phyloP scores from a whole-genome alignment of 2,113 vertebrate genomes.

The Austrofundulus limnaeus region DNA sequence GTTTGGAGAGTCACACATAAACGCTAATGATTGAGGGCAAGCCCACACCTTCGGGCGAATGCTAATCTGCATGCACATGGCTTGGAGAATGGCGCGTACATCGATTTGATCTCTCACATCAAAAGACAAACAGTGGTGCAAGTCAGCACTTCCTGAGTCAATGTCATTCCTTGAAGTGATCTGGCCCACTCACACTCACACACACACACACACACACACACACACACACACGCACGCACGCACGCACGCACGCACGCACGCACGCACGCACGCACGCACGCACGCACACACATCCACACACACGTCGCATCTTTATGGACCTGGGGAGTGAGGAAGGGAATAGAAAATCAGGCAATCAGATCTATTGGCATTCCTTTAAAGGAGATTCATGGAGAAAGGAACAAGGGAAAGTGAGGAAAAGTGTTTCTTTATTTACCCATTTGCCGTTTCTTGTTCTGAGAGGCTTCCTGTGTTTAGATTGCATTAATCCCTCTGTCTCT shows the following conservation, averaged over 20 bases:
- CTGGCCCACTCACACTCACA: slow-evolving; percentile 74
- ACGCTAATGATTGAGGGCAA: slow-evolving; percentile 77
- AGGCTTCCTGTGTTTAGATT: slow-evolving; percentile 70
- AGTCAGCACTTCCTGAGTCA: slow-evolving; percentile 99
- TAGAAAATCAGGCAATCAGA: slow-evolving; percentile 93
- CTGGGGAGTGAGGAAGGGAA: slow-evolving; percentile 70
- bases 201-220: background rate
- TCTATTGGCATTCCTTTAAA: slow-evolving; percentile 98
- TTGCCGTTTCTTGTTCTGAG: slow-evolving; percentile 46
- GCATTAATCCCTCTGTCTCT: slow-evolving; percentile 78
- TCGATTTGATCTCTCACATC: slow-evolving; percentile 99
- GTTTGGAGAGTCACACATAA: slow-evolving; percentile 71
- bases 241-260: no score
- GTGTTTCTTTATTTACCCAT: slow-evolving; percentile 62
- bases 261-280: no score
- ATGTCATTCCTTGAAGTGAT: slow-evolving; percentile 98
- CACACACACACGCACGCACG: background rate
- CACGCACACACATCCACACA: no score
- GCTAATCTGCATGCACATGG: slow-evolving; percentile 94
- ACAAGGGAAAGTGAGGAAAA: slow-evolving; percentile 81
- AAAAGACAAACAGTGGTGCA: slow-evolving; percentile 99
- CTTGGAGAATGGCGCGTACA: slow-evolving; percentile 90
- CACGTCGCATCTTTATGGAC: slow-evolving; percentile 9
- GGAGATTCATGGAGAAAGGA: slow-evolving; percentile 88
- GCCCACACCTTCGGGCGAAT: slow-evolving; percentile 85